phyloP scores from a whole-genome alignment of 2,888 invertebrate species.

The Stictocephala bisonia region DNA sequence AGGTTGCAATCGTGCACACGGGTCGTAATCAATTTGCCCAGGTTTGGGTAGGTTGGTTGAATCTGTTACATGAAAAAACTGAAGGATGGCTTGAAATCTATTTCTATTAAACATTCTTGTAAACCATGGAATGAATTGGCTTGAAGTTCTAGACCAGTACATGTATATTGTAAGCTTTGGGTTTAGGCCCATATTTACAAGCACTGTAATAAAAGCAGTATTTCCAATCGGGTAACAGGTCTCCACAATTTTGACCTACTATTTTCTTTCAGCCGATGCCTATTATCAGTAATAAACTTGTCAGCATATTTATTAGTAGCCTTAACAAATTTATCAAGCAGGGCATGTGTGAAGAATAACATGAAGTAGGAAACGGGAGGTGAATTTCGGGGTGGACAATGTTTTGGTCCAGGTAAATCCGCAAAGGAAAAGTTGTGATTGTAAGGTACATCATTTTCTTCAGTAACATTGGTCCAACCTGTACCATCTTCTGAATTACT shows the following conservation, averaged over 20 bases:
- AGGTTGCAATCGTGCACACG: constrained; percentile 17
- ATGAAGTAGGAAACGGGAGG: too few species aligned
- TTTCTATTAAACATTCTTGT: constrained; percentile 19
- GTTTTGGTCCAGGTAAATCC: too few species aligned
- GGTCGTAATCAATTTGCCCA: neutral
- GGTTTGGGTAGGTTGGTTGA: neutral
- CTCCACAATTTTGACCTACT: constrained; percentile 6
- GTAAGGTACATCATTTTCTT: too few species aligned
- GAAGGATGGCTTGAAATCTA: constrained; percentile 22
- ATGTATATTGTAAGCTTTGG: neutral
- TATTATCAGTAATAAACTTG: neutral
- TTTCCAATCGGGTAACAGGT: constrained; percentile 19
- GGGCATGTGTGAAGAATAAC: constrained; percentile 28
- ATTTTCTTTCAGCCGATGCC: neutral
- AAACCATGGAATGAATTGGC: constrained; percentile 1
- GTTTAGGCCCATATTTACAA: constrained; percentile 28
- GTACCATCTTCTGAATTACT: too few species aligned
- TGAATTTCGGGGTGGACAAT: too few species aligned
- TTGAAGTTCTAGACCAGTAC: neutral
- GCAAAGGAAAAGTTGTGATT: too few species aligned
- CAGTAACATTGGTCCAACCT: too few species aligned
- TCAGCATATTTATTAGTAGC: constrained; percentile 38
- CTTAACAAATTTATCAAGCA: constrained; percentile 36
- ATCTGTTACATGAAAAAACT: constrained; percentile 32
- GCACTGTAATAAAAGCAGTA: constrained; percentile 14